These are phyloP conservation scores for Sus scrofa DNA, from an alignment of 2,113 vertebrate species.

Conservation along the genomic window DNA sequence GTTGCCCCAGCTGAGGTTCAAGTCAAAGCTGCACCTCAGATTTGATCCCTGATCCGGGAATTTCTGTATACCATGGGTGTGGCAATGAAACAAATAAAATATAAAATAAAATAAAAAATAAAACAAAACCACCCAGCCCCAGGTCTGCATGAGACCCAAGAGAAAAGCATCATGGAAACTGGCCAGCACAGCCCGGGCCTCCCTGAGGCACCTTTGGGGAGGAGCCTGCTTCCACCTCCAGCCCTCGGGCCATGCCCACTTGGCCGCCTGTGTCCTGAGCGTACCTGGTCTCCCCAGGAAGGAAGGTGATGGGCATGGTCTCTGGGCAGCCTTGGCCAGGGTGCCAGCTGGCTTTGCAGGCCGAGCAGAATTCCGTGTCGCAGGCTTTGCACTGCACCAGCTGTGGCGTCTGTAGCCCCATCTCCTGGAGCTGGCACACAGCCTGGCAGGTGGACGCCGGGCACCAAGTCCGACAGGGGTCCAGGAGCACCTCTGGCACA, in stretches of 20 bases:
- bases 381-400: constrained; percentile 96
- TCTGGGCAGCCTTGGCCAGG: constrained; percentile 96
- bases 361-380: constrained; percentile 96
- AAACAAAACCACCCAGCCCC: too few species aligned
- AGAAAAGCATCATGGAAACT: not conserved
- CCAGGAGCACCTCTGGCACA: constrained; percentile 95
- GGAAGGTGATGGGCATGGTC: constrained; percentile 93
- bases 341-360: constrained; percentile 98
- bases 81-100: too few species aligned
- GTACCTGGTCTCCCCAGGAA: constrained; percentile 98
- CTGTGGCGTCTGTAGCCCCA: constrained; percentile 92
- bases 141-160: not conserved
- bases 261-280: rapidly evolving
- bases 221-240: too few species aligned
- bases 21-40: too few species aligned
- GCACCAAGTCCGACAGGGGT: constrained; percentile 99
- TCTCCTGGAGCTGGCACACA: constrained; percentile 96
- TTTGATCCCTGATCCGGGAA: too few species aligned
- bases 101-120: too few species aligned
- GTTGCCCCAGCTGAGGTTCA: too few species aligned
- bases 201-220: rapidly evolving
- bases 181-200: rapidly evolving
- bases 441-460: constrained; percentile 97
- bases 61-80: too few species aligned
- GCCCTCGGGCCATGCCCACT: rapidly evolving